phyloP scores from a whole-genome alignment of 2,797 vertebrate genomes.

The Apodemus agrarius region DNA sequence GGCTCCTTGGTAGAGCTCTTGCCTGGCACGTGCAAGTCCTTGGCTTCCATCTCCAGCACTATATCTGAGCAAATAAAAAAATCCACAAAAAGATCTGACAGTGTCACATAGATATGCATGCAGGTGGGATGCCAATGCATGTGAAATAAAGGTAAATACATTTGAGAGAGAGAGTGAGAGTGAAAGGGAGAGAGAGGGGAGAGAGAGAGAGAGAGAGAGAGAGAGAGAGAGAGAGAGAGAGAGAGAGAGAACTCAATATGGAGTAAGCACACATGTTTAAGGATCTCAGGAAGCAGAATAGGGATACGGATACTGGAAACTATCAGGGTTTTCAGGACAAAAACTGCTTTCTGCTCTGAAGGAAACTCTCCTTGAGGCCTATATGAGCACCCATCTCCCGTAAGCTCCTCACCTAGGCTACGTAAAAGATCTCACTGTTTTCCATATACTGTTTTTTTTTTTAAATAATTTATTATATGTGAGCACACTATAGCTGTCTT shows the following conservation, averaged over 20 bases:
- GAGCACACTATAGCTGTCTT: no score
- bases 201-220: not conserved
- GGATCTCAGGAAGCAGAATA: not conserved
- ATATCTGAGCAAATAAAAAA: not conserved
- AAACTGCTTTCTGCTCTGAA: not conserved
- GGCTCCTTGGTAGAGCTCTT: not conserved
- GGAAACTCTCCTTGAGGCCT: not conserved
- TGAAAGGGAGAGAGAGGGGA: not conserved
- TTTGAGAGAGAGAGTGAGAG: not conserved
- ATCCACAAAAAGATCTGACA: not conserved
- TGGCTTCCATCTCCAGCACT: not conserved
- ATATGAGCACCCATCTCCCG: not conserved
- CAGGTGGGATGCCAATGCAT: not conserved
- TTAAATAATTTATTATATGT: no score
- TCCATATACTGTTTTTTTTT: not conserved
- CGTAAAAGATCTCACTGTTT: not conserved
- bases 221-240: not conserved
- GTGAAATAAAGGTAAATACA: not conserved
- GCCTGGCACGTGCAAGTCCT: not conserved
- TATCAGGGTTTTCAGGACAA: not conserved
- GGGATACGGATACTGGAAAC: not conserved
- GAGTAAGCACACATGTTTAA: not conserved
- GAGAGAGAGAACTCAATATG: not conserved
- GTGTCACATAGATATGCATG: not conserved
- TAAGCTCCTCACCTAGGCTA: not conserved